Percentiles rank a stretch among this genome's conserved stretches.
These are phyloP conservation scores for Thalassarche chlororhynchos DNA, from an alignment of 2,113 vertebrate genomes.

Conservation along the genomic window DNA sequence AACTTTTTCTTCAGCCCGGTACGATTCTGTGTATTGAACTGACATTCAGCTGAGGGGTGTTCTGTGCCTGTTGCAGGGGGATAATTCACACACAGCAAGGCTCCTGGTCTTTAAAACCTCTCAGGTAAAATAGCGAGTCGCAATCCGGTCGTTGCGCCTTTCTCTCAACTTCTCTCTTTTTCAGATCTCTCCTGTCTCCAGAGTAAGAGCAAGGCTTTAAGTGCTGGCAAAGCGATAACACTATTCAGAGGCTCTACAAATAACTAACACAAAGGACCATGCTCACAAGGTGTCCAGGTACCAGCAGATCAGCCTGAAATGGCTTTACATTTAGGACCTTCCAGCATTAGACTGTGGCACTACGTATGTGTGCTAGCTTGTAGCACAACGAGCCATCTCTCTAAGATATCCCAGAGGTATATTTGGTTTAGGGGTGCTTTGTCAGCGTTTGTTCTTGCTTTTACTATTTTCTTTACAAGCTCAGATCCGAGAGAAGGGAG, in stretches of 20 bases:
- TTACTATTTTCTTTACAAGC: neutral
- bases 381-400: too few relatives aligned
- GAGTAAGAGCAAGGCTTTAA: neutral
- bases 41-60: neutral
- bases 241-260: neutral
- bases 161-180: neutral
- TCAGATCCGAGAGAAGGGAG: neutral
- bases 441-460: neutral
- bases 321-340: neutral
- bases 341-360: too few relatives aligned
- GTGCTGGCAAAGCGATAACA: neutral
- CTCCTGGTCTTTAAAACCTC: neutral
- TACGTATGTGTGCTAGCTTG: fast-evolving
- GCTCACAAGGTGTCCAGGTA: neutral
- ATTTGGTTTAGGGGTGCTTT: neutral
- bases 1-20: neutral
- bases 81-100: neutral
- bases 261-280: fast-evolving
- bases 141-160: neutral
- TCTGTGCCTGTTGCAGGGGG: neutral
- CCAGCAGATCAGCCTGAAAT: neutral
- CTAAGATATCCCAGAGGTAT: neutral
- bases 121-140: neutral
- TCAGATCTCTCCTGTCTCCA: neutral
- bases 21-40: neutral